Conservation (phyloP, 2,888 invertebrate species). For the Ichneumoninae sp. region DNA sequence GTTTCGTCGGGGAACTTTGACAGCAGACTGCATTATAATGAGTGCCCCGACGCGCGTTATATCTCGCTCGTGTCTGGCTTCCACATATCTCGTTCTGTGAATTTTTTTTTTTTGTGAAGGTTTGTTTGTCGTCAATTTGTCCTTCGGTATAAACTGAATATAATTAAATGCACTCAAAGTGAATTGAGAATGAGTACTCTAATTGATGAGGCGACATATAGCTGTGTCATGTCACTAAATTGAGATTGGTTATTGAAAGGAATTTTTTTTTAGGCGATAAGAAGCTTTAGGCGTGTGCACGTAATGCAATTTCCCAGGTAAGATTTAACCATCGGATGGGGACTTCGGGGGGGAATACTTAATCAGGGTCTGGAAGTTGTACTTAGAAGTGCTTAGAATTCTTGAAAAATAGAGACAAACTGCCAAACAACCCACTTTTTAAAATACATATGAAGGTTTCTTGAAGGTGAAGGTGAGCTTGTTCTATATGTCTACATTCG, state of each 20-base stretch:
- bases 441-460: too few species aligned
- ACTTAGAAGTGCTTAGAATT: not conserved
- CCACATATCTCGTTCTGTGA: not conserved
- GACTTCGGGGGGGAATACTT: not conserved
- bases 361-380: not conserved
- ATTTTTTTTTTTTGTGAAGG: not conserved
- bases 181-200: too few species aligned
- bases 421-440: too few species aligned
- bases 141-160: not conserved
- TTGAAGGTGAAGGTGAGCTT: too few species aligned
- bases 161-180: not conserved
- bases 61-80: slow-evolving; percentile 5
- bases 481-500: too few species aligned
- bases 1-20: slow-evolving; percentile 39
- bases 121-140: not conserved
- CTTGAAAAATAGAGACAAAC: not conserved
- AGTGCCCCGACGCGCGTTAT: slow-evolving; percentile 26
- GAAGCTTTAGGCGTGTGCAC: too few species aligned
- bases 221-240: too few species aligned
- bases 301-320: too few species aligned
- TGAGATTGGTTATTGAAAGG: too few species aligned
- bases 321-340: too few species aligned
- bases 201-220: too few species aligned
- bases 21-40: slow-evolving; percentile 26
- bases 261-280: too few species aligned